Base-by-base conservation (phyloP, 2,113 vertebrate genomes). In the Prunella fulvescens region DNA sequence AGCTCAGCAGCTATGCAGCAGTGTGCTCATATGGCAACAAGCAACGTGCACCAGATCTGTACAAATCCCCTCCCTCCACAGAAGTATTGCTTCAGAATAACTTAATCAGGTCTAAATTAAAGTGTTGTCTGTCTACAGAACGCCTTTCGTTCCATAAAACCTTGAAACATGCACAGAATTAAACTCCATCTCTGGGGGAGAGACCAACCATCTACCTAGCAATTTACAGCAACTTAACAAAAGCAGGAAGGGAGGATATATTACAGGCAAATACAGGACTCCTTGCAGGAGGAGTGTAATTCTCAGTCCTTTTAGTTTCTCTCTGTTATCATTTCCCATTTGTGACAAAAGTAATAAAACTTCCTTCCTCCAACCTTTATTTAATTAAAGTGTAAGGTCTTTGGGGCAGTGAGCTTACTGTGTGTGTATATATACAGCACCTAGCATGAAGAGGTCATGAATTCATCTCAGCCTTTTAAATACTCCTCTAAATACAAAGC, bases 191-290 rank as follows among this genome's bases (percentile, higher is more conserved):
- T 97, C 72, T 65, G n/a, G 72, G 72, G 78, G 69, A 93, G 67
- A 95, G 73, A 54, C 47, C 91, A 88, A 28, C 81, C 86, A 91
- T 62, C 94, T 84, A 93, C 80, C 96, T 95, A 93, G 82, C 90
- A 91, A 92, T 93, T 95, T 91, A 69, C 56, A 91, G 83, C 88
- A 93, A 39, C 69, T 92, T 90, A 88, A 96, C 95, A 96, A 96
- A 96, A 90, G 94, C 90, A 92, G 93, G 95, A 97, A 95, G 92
- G 94, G 91, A 95, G 91, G 93, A 93, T 93, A 60, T 94, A 95
- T 85, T 94, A 83, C 81, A 95, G 83, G 93, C 91, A 90, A 94
- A 93, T 95, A 93, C 76, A 96, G 80, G 91, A 84, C 72, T 92
- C 66, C 2, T 45, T 86, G 92, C 79, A 93, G 58, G 56, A 90